Percentiles rank a stretch among this genome's conserved stretches.
These are phyloP conservation scores for Agonopterix arenella DNA, from an alignment of 2,888 invertebrate genomes.

Conservation along the genomic window DNA sequence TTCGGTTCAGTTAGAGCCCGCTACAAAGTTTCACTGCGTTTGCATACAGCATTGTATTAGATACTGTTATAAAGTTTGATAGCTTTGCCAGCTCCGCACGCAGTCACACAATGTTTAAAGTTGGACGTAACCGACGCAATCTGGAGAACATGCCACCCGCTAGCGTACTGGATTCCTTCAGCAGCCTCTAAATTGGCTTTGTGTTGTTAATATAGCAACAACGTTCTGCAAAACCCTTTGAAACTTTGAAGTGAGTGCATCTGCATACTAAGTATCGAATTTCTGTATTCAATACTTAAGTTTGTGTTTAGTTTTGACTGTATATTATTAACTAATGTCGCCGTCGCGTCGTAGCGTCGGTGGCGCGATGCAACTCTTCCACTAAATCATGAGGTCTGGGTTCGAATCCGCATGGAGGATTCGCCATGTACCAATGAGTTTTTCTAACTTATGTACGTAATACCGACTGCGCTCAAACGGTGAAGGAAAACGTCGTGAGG, in stretches of 20 bases:
- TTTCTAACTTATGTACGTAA: no score
- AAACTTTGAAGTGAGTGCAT: not conserved
- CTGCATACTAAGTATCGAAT: not conserved
- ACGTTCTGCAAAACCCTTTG: constrained; percentile 1
- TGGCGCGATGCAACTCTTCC: no score
- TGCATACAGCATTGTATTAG: constrained; percentile 49
- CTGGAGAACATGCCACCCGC: constrained; percentile 21
- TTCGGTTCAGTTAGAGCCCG: not conserved
- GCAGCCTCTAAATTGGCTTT: constrained; percentile 6
- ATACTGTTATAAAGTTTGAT: constrained; percentile 56
- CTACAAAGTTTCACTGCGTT: constrained; percentile 30
- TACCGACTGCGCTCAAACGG: no score
- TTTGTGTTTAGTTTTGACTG: no score
- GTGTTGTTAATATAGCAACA: constrained; percentile 5
- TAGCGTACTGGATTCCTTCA: not conserved
- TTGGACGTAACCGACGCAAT: constrained; percentile 32
- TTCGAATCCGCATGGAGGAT: no score
- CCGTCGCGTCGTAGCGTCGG: no score
- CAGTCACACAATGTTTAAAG: constrained; percentile 24
- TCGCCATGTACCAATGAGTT: no score
- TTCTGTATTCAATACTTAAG: no score
- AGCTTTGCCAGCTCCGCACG: constrained; percentile 41
- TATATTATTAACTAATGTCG: no score
- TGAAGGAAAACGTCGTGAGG: no score
- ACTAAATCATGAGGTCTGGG: no score